Conservation (phyloP, 1,140 invertebrate genomes). For the Drosophila sechellia region DNA sequence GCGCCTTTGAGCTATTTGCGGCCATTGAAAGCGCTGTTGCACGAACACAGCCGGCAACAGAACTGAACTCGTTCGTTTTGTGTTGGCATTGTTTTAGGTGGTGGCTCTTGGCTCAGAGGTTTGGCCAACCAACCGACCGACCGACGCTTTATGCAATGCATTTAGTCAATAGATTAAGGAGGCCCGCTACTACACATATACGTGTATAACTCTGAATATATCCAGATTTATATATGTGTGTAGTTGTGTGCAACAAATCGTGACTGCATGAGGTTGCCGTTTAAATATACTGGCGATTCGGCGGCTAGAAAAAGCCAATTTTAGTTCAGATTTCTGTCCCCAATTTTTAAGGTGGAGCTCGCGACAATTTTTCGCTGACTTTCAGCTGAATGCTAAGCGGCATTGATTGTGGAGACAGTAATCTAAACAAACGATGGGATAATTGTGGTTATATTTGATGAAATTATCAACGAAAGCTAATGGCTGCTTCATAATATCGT, state of each 20-base stretch:
- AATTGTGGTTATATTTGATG: neutral
- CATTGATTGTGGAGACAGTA: conserved; percentile 22
- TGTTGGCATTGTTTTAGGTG: conserved; percentile 59
- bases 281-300: conserved; percentile 66
- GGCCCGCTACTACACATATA: conserved; percentile 32
- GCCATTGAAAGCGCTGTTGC: conserved; percentile 40
- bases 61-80: conserved; percentile 52
- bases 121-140: conserved; percentile 26
- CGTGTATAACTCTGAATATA: conserved; percentile 8
- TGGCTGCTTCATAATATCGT: too few relatives aligned
- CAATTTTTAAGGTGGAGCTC: conserved; percentile 75
- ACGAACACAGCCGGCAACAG: conserved; percentile 30
- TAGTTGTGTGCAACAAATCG: conserved; percentile 69
- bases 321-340: conserved; percentile 29
- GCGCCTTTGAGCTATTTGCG: conserved; percentile 64
- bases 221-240: conserved; percentile 43
- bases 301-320: conserved; percentile 41
- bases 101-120: conserved; percentile 35
- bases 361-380: conserved; percentile 36
- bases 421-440: conserved; percentile 21
- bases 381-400: conserved; percentile 31
- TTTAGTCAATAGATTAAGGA: conserved; percentile 75
- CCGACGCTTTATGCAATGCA: conserved; percentile 60
- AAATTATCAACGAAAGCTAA: neutral
- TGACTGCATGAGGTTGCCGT: conserved; percentile 80